Base-by-base conservation (phyloP, 2,113 vertebrate genomes). In the Neotragus pygmaeus region DNA sequence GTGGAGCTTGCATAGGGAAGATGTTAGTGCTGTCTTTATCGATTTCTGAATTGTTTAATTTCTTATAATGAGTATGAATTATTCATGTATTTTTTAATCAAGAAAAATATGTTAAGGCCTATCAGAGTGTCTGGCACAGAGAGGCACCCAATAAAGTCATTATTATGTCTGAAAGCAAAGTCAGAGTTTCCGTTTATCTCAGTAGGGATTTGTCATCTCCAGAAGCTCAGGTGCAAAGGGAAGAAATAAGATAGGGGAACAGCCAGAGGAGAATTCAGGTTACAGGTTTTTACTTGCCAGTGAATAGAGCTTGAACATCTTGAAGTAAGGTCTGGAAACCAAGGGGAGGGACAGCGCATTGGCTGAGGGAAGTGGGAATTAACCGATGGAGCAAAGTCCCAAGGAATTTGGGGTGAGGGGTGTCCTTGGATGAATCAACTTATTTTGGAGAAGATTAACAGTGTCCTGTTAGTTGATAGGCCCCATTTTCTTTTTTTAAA, bases 181-280 rank as follows among this genome's bases (percentile, higher is more conserved):
- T 94, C 60, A 78, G 89, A 88, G 39, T 81, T 96, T 97, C 87
- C 43, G 75, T 58, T 95, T 87, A 75, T 39, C 45, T 78, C 83
- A 57, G 27, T 62, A 36, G 51, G 58, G 89, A 86, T 95, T 91
- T 55, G 47, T 86, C 23, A 82, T 28, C 88, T 80, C 28, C 2
- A 2, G 62, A 97, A 93, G 80, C 62, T 92, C 36, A 16, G 27
- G 13, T 77, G 19, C 83, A 27, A 96, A 87, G 82, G 80, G 33
- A 90, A 94, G 80, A 95, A 83, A 77, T 47, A 85, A 88, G 43
- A 64, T n/a, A 81, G 80, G 15, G 21, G 57, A 70, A 82, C 23
- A 73, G 77, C 28, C 33, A 23, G 60, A 82, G 70, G 62, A 91
- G 51, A 95, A 83, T 89, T 88, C 30, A 81, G 58, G 36, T 55